phyloP scores from a whole-genome alignment of 35 echinoderm and acorn worm species.

The Acanthaster planci region DNA sequence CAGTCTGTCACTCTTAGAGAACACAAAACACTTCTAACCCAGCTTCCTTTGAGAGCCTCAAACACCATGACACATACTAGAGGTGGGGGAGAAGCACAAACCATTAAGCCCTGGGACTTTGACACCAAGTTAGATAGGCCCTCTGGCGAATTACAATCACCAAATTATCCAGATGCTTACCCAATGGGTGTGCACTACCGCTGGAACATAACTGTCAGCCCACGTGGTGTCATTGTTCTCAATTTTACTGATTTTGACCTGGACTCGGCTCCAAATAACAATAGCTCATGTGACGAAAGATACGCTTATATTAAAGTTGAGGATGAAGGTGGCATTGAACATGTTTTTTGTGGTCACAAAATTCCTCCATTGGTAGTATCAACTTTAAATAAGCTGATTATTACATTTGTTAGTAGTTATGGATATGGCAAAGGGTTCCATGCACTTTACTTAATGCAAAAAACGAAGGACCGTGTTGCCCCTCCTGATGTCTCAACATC shows the following conservation, averaged over 20 bases:
- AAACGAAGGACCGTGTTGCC: background rate
- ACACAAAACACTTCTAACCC: no score
- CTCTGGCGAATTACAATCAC: background rate
- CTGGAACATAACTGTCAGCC: background rate
- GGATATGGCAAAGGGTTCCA: conserved; percentile 12
- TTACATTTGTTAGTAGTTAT: background rate
- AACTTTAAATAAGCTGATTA: background rate
- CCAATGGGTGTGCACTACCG: background rate
- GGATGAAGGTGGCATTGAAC: background rate
- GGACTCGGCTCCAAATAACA: background rate
- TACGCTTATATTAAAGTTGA: background rate
- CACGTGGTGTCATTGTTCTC: background rate
- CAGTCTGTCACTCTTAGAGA: no score
- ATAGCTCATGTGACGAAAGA: background rate
- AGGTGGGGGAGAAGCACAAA: no score
- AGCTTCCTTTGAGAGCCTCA: no score
- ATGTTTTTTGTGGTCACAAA: conserved; percentile 9
- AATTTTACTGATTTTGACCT: conserved; percentile 17
- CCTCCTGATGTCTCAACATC: background rate
- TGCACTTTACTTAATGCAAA: background rate
- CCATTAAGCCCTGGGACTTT: background rate
- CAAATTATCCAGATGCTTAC: conserved; percentile 15
- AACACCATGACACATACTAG: no score
- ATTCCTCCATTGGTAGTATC: background rate
- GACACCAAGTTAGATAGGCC: background rate